A percentile compares a stretch with the other conserved stretches of the same genome.
Conservation (phyloP, 1,140 invertebrate species). For the Plectrocnemia conspersa region DNA sequence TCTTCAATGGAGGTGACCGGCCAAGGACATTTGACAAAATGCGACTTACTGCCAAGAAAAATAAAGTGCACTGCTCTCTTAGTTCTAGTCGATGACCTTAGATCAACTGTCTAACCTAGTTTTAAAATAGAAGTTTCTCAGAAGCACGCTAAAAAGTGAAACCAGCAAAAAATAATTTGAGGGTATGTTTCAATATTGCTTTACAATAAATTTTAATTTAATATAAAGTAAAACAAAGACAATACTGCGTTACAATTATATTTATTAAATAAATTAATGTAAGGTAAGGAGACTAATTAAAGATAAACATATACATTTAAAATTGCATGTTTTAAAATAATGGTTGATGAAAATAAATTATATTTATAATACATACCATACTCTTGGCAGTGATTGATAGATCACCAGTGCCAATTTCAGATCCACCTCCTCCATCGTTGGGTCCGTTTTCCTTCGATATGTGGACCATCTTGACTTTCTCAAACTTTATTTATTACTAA, state of each 20-base stretch:
- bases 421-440: conserved; percentile 1
- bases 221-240: background rate
- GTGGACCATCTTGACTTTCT: conserved; percentile 1
- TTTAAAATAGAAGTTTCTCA: too few species aligned
- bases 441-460: conserved; percentile 7
- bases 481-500: background rate
- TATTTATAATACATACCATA: conserved; percentile 5
- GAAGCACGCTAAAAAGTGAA: too few species aligned
- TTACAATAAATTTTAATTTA: background rate
- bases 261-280: too few species aligned
- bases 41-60: too few species aligned
- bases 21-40: too few species aligned
- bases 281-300: background rate
- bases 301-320: background rate
- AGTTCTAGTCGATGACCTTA: too few species aligned
- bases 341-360: background rate
- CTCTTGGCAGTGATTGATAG: conserved; percentile 12
- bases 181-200: too few species aligned
- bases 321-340: background rate
- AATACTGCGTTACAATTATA: too few species aligned
- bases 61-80: too few species aligned
- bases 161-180: too few species aligned
- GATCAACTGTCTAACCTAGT: too few species aligned
- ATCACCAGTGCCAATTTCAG: background rate
- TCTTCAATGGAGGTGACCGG: too few species aligned